Conservation (phyloP, 2,888 invertebrate species). For the Acleris sparsana region DNA sequence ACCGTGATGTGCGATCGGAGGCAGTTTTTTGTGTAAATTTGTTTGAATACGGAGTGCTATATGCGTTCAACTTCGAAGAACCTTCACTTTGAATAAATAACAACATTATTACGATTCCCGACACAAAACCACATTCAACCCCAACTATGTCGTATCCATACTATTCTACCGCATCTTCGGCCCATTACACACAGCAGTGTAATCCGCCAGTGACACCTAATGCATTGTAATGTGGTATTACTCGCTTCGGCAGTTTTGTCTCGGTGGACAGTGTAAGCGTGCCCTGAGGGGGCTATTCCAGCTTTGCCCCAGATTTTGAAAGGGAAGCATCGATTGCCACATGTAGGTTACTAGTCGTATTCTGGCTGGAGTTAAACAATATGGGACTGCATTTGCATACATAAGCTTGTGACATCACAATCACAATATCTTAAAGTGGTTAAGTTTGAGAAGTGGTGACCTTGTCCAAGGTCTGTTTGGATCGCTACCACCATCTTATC, state of each 20-base stretch:
- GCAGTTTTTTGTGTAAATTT: too few species aligned
- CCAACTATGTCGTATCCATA: slow-evolving; percentile 11
- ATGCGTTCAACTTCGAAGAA: too few species aligned
- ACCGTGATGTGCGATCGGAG: too few species aligned
- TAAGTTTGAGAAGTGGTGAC: too few species aligned
- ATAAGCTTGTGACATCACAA: background rate
- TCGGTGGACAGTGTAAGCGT: slow-evolving; percentile 25
- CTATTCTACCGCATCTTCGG: slow-evolving; percentile 22
- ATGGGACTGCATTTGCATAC: too few species aligned
- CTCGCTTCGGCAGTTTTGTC: slow-evolving; percentile 25
- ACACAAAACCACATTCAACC: background rate
- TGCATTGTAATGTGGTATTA: slow-evolving; percentile 37
- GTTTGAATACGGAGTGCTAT: too few species aligned
- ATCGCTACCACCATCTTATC: too few species aligned
- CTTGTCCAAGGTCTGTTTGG: too few species aligned
- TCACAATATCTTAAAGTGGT: too few species aligned
- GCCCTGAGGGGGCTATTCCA: slow-evolving; percentile 27
- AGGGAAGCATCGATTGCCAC: background rate
- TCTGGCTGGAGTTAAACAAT: too few species aligned
- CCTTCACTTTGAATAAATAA: too few species aligned
- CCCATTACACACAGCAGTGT: slow-evolving; percentile 36
- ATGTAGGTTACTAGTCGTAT: background rate
- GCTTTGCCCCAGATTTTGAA: slow-evolving; percentile 9
- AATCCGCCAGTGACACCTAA: slow-evolving; percentile 36
- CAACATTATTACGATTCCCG: too few species aligned